Evolutionary conservation across 2,888 invertebrate genomes (phyloP).

Genomic region (Noctua janthe): DNA sequence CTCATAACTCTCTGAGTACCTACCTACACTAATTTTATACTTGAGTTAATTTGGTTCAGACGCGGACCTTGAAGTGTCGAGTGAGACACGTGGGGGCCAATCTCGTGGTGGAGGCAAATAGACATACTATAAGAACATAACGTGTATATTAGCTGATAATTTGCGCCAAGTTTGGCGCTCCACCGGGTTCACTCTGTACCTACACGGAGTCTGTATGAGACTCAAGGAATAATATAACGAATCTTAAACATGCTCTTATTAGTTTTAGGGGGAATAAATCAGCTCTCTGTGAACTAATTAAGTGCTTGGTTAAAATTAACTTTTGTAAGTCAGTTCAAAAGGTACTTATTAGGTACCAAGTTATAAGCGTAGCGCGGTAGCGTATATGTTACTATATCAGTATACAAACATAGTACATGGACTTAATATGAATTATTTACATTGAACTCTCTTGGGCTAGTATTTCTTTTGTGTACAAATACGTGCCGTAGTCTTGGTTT

Average conservation of each 20-base stretch:
- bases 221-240: conserved; percentile 15
- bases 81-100: conserved; percentile 27
- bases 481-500: background rate
- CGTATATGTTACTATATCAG: background rate
- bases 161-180: conserved; percentile 9
- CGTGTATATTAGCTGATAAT: conserved; percentile 40
- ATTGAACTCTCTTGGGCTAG: background rate
- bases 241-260: conserved; percentile 12
- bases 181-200: conserved; percentile 6
- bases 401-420: background rate
- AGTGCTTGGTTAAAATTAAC: conserved; percentile 23
- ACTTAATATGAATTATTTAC: background rate
- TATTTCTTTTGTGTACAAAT: background rate
- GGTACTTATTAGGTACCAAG: background rate
- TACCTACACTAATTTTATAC: conserved; percentile 7
- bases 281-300: conserved; percentile 18
- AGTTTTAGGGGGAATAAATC: conserved; percentile 35
- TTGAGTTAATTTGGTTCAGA: conserved; percentile 27
- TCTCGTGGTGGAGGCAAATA: conserved; percentile 27
- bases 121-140: conserved; percentile 39
- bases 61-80: conserved; percentile 20
- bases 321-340: conserved; percentile 15
- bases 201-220: conserved; percentile 4
- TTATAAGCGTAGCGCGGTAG: background rate
- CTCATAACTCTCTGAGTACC: background rate